phyloP scores from a whole-genome alignment of 2,888 invertebrate species.

The Vesta saturnalis region DNA sequence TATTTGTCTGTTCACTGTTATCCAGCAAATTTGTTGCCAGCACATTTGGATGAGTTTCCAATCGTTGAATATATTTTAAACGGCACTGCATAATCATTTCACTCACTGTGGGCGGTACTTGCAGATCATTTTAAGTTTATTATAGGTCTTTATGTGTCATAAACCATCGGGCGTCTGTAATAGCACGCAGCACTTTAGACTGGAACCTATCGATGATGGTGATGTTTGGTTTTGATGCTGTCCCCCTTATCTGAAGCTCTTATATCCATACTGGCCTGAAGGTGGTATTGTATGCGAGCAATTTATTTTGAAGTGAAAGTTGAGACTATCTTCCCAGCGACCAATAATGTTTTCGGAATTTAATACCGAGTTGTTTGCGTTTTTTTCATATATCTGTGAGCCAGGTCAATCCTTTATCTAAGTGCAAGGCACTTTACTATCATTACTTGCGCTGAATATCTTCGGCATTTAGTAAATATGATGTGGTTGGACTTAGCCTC shows the following conservation, averaged over 20 bases:
- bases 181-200: background rate
- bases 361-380: background rate
- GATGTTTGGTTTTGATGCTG: slow-evolving; percentile 16
- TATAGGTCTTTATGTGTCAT: slow-evolving; percentile 9
- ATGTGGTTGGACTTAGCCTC: slow-evolving; percentile 4
- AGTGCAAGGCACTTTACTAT: no score
- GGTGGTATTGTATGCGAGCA: background rate
- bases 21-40: slow-evolving; percentile 7
- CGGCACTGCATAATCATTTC: slow-evolving; percentile 10
- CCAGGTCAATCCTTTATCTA: background rate
- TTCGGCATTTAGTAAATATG: slow-evolving; percentile 10
- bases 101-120: slow-evolving; percentile 13
- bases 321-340: background rate
- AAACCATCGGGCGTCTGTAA: slow-evolving; percentile 7
- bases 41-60: slow-evolving; percentile 11
- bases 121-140: slow-evolving; percentile 11
- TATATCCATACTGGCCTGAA: slow-evolving; percentile 6
- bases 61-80: slow-evolving; percentile 15
- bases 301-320: no score
- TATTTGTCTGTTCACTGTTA: slow-evolving; percentile 10
- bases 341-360: background rate
- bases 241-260: slow-evolving; percentile 13
- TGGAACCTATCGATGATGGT: slow-evolving; percentile 11
- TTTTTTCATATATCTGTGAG: background rate
- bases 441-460: slow-evolving; percentile 8